Conservation (phyloP, 2,113 vertebrate genomes). For the Trogon melanurus region DNA sequence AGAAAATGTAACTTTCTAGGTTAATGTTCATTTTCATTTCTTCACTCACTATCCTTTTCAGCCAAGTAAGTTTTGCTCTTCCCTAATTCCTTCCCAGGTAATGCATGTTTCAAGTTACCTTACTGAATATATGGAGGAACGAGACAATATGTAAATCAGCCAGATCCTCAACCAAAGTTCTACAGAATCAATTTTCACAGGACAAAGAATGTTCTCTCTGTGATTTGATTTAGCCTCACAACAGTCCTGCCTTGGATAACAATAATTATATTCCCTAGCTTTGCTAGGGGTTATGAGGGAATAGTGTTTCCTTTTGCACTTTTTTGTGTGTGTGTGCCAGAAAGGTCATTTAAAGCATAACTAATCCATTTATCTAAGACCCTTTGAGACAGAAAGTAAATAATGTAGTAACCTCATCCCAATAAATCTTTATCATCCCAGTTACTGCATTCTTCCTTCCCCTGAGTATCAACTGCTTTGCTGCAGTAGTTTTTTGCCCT, state of each 20-base stretch:
- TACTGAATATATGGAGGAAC: not conserved
- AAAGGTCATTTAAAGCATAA: not conserved
- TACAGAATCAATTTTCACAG: not conserved
- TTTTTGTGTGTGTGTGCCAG: not conserved
- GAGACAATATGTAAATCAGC: not conserved
- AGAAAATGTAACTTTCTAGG: not conserved
- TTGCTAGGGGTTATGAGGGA: not conserved
- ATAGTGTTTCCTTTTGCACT: not conserved
- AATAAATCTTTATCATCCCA: conserved; percentile 21
- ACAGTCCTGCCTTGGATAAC: not conserved
- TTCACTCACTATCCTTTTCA: not conserved
- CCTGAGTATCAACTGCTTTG: not conserved
- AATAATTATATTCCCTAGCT: not conserved
- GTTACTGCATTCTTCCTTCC: not conserved
- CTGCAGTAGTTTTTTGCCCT: not conserved
- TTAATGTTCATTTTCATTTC: not conserved
- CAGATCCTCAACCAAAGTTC: not conserved
- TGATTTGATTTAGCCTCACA: not conserved
- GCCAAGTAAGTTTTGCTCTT: not conserved
- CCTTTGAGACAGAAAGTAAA: conserved; percentile 13
- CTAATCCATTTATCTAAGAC: conserved; percentile 11
- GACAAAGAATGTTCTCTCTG: not conserved
- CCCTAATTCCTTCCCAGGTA: not conserved
- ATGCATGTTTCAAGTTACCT: not conserved
- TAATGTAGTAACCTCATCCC: not conserved